These are phyloP conservation scores for Hoplodrina blanda DNA, from an alignment of 2,888 invertebrate species.

Conservation along the genomic window DNA sequence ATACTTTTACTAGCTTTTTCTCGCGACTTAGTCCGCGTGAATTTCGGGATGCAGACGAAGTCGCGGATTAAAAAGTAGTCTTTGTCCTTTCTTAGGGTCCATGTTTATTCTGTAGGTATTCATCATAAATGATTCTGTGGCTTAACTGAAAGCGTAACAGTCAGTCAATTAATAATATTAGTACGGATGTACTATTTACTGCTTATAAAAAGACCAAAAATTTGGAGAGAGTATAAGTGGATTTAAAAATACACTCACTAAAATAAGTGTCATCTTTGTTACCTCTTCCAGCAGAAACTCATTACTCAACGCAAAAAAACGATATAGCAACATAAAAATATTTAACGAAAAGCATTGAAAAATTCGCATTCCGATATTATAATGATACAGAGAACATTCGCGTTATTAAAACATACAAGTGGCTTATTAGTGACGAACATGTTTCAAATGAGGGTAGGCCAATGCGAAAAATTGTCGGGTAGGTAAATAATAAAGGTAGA, in stretches of 20 bases:
- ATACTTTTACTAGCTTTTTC: too few relatives aligned
- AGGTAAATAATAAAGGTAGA: slow-evolving; percentile 73
- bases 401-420: slow-evolving; percentile 79
- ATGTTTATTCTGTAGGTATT: too few relatives aligned
- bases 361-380: slow-evolving; percentile 60
- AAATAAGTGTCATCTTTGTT: slow-evolving; percentile 1
- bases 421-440: slow-evolving; percentile 84
- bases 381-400: slow-evolving; percentile 67
- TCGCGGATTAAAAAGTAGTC: too few relatives aligned
- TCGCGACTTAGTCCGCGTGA: too few relatives aligned
- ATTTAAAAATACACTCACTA: background rate
- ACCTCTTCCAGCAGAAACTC: slow-evolving; percentile 1
- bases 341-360: slow-evolving; percentile 48
- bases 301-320: slow-evolving; percentile 12
- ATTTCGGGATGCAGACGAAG: too few relatives aligned
- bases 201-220: background rate
- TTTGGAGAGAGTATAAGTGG: background rate
- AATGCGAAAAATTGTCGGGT: slow-evolving; percentile 78
- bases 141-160: too few relatives aligned
- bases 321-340: slow-evolving; percentile 28
- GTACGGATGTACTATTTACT: too few relatives aligned
- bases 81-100: too few relatives aligned
- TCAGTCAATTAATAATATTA: too few relatives aligned
- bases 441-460: slow-evolving; percentile 64
- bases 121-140: too few relatives aligned